Percentiles rank a stretch among this genome's conserved stretches.
Conservation (phyloP, 2,113 vertebrate species). For the Ramphastos sulfuratus region DNA sequence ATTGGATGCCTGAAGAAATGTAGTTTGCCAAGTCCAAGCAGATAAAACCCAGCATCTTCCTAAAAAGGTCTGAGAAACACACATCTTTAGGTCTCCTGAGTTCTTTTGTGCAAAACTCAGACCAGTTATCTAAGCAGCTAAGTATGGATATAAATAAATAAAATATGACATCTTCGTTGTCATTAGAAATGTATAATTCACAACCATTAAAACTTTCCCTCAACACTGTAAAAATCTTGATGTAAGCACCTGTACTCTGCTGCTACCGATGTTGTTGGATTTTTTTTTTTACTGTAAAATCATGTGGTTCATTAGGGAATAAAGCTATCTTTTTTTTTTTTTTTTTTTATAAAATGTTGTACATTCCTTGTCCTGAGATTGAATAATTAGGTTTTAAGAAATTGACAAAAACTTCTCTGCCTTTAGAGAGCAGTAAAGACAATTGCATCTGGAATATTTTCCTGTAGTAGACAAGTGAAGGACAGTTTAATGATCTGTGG, state of each 20-base stretch:
- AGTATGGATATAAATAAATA: background rate
- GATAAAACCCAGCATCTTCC: background rate
- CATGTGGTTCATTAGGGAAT: background rate
- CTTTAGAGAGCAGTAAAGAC: conserved; percentile 41
- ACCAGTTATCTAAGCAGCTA: background rate
- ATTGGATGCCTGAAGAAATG: background rate
- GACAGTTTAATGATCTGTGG: conserved; percentile 60
- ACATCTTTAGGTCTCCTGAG: fast-evolving
- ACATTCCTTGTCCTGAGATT: background rate
- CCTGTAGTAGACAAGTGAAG: conserved; percentile 43
- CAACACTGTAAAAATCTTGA: background rate
- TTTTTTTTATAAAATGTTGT: background rate
- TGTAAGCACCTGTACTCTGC: background rate
- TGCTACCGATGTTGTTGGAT: background rate
- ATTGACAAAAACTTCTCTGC: conserved; percentile 6
- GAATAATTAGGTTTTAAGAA: conserved; percentile 54
- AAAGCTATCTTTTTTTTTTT: background rate
- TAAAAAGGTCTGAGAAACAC: background rate
- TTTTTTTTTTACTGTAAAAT: background rate
- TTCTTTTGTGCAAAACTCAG: background rate
- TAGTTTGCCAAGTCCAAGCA: background rate
- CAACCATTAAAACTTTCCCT: background rate
- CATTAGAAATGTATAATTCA: background rate
- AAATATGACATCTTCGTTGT: background rate
- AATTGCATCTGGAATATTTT: conserved; percentile 16